phyloP scores from a whole-genome alignment of 2,113 vertebrate genomes.

The Apteryx owenii region DNA sequence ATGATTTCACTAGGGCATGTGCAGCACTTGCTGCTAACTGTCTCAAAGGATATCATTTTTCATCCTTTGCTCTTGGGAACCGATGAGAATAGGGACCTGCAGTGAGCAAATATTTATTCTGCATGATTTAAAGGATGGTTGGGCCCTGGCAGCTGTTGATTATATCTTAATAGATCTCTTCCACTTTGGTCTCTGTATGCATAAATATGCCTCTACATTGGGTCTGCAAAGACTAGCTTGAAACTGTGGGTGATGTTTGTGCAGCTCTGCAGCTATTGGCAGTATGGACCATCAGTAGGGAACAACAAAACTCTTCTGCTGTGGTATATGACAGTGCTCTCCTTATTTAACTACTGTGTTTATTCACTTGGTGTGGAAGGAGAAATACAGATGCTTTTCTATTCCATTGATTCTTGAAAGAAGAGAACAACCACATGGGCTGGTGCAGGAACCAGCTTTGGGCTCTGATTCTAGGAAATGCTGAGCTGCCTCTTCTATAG shows the following conservation, averaged over 20 bases:
- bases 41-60: background rate
- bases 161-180: background rate
- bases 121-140: background rate
- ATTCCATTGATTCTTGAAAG: background rate
- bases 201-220: background rate
- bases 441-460: background rate
- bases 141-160: background rate
- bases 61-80: background rate
- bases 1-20: background rate
- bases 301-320: background rate
- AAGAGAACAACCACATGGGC: background rate
- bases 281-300: background rate
- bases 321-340: background rate
- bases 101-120: background rate
- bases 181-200: background rate
- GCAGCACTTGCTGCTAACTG: background rate
- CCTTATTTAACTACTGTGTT: accelerated
- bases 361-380: background rate
- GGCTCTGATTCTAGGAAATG: background rate
- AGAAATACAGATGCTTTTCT: background rate
- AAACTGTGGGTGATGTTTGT: accelerated
- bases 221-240: background rate
- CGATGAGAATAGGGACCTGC: background rate
- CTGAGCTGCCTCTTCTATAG: background rate
- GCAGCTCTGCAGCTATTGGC: background rate